These are phyloP conservation scores for Nowickia ferox DNA, from an alignment of 2,888 invertebrate species.

Conservation along the genomic window DNA sequence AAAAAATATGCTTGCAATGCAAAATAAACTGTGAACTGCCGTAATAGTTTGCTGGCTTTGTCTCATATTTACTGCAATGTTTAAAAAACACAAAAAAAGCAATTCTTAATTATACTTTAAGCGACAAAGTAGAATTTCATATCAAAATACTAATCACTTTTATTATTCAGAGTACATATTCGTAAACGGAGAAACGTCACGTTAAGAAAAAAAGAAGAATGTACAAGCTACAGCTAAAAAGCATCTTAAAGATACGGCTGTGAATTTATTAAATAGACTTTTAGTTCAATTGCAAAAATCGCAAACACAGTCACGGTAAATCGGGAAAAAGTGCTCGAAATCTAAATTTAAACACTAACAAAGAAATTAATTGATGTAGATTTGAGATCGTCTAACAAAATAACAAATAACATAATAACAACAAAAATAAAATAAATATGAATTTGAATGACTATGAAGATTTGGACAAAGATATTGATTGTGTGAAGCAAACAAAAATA, in stretches of 20 bases:
- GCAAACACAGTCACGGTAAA: slow-evolving; percentile 12
- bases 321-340: slow-evolving; percentile 21
- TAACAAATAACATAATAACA: background rate
- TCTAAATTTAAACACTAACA: slow-evolving; percentile 14
- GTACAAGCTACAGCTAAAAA: slow-evolving; percentile 15
- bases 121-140: slow-evolving; percentile 56
- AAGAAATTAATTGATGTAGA: slow-evolving; percentile 19
- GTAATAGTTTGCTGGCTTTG: slow-evolving; percentile 24
- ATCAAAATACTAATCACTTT: slow-evolving; percentile 56
- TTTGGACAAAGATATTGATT: slow-evolving; percentile 71
- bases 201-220: slow-evolving; percentile 17
- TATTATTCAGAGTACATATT: slow-evolving; percentile 40
- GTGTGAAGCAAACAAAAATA: slow-evolving; percentile 41
- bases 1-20: background rate
- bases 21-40: slow-evolving; percentile 28
- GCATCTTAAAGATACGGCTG: slow-evolving; percentile 34
- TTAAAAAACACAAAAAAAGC: slow-evolving; percentile 27
- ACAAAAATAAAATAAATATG: slow-evolving; percentile 41
- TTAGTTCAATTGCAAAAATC: slow-evolving; percentile 46
- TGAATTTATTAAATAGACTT: slow-evolving; percentile 23
- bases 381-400: slow-evolving; percentile 9
- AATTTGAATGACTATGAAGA: slow-evolving; percentile 73
- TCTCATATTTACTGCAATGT: slow-evolving; percentile 34
- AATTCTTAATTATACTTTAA: slow-evolving; percentile 52
- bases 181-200: slow-evolving; percentile 32